A percentile compares a stretch with the other conserved stretches of the same genome.
Evolutionary conservation across 2,113 vertebrate species (phyloP).

Genomic region (Todiramphus saurophagus): DNA sequence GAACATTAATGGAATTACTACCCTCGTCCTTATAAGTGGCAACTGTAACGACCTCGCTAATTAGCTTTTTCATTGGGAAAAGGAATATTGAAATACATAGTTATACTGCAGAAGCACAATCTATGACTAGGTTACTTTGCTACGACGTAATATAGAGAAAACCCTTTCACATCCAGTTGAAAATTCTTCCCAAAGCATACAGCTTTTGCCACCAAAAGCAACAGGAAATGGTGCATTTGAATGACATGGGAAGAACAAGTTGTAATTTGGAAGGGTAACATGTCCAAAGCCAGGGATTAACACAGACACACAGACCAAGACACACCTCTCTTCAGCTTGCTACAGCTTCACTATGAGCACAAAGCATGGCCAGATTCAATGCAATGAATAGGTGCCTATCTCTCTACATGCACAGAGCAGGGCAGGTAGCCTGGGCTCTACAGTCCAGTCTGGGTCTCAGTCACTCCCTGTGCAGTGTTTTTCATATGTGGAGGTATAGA

Average conservation of each 20-base stretch:
- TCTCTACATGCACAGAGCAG: background rate
- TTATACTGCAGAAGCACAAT: background rate
- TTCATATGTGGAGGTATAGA: background rate
- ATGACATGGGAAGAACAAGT: background rate
- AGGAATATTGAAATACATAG: conserved; percentile 25
- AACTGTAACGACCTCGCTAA: conserved; percentile 49
- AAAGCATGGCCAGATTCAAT: background rate
- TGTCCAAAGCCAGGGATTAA: background rate
- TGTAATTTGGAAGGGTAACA: background rate
- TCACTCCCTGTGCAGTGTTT: background rate
- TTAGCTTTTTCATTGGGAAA: conserved; percentile 4
- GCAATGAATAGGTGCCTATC: background rate
- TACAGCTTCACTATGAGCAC: background rate
- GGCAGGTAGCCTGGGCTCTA: too few species aligned
- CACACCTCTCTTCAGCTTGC: background rate
- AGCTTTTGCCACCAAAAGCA: background rate
- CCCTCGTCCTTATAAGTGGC: conserved; percentile 23
- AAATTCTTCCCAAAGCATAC: background rate
- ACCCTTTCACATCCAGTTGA: background rate
- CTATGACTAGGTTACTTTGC: background rate
- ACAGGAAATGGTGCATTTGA: background rate
- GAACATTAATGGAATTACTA: conserved; percentile 38
- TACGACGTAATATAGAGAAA: background rate
- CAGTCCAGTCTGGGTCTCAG: background rate
- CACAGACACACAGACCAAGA: background rate